Percentiles rank a stretch among this genome's conserved stretches.
Evolutionary conservation across 1,140 invertebrate genomes (phyloP).

Genomic region (Drosophila santomea): DNA sequence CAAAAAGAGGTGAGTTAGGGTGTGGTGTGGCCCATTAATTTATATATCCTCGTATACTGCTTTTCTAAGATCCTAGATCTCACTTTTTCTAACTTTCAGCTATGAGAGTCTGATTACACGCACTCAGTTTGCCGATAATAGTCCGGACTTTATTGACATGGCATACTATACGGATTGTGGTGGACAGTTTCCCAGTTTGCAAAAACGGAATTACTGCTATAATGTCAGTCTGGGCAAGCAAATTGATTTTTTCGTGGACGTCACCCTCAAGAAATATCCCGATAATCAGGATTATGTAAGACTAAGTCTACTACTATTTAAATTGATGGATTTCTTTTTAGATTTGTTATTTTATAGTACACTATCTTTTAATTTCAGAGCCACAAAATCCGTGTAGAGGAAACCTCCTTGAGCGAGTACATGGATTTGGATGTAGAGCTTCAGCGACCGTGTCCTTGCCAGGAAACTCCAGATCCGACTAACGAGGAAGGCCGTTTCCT

Average conservation of each 20-base stretch:
- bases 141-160: constrained; percentile 85
- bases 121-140: constrained; percentile 86
- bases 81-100: constrained; percentile 16
- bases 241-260: constrained; percentile 86
- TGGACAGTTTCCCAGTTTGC: constrained; percentile 69
- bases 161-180: constrained; percentile 87
- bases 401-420: constrained; percentile 80
- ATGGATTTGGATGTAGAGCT: constrained; percentile 81
- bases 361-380: constrained; percentile 11
- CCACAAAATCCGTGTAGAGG: constrained; percentile 71
- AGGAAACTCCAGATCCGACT: constrained; percentile 38
- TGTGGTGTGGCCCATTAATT: too few species aligned
- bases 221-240: constrained; percentile 86
- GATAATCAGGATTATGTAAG: constrained; percentile 84
- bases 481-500: constrained; percentile 53
- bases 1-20: constrained; percentile 84
- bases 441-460: constrained; percentile 75
- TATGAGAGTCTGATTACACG: constrained; percentile 86
- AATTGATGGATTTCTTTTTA: background rate
- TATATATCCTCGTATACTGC: too few species aligned
- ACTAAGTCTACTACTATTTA: background rate
- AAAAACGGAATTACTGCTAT: constrained; percentile 85
- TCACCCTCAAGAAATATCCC: constrained; percentile 86
- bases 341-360: background rate
- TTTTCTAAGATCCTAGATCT: background rate